Conservation (phyloP, 2,797 vertebrate genomes). For the Clarias fuscus region DNA sequence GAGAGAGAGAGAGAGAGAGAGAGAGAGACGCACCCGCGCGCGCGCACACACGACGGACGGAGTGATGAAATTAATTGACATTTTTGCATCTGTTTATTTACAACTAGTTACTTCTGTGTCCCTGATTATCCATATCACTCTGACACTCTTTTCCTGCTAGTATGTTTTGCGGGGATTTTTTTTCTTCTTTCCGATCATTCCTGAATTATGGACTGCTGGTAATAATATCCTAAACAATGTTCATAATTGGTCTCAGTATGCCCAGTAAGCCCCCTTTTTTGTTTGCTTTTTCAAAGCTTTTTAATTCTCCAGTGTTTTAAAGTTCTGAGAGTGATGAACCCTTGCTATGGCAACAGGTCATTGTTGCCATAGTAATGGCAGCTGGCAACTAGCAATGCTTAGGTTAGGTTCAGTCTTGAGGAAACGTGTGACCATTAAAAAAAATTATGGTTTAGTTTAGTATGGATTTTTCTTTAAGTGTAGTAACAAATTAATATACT, state of each 20-base stretch:
- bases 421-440: too few relatives aligned
- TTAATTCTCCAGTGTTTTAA: background rate
- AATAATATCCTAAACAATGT: background rate
- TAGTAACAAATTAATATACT: background rate
- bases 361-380: constrained; percentile 12
- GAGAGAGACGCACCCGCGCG: too few relatives aligned
- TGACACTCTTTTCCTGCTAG: too few relatives aligned
- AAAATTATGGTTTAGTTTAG: too few relatives aligned
- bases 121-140: background rate
- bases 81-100: background rate
- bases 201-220: background rate
- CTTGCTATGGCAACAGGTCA: constrained; percentile 20
- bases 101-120: too few relatives aligned
- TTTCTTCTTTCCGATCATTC: background rate
- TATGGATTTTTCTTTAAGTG: background rate
- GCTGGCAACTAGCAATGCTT: constrained; percentile 1
- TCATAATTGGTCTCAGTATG: background rate
- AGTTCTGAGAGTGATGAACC: constrained; percentile 5
- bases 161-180: background rate
- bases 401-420: background rate
- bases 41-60: background rate
- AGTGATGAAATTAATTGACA: constrained; percentile 6
- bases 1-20: background rate
- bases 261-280: background rate
- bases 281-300: background rate